Percentiles rank a stretch among this genome's conserved stretches.
Evolutionary conservation across 2,888 invertebrate species (phyloP).

Genomic region (Monochamus alternatus): DNA sequence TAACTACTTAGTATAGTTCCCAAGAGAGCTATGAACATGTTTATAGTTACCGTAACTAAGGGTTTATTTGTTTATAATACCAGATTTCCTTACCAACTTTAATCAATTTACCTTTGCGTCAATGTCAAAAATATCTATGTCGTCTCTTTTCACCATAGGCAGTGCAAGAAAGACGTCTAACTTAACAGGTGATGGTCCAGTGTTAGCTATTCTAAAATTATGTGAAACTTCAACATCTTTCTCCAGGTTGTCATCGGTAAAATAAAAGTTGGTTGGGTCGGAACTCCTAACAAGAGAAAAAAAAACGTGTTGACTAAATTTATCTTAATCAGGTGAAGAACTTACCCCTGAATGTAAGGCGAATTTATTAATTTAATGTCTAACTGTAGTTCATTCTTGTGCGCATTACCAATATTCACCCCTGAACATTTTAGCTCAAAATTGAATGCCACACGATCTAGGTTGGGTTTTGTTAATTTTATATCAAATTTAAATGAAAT

Average conservation of each 20-base stretch:
- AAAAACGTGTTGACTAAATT: no score
- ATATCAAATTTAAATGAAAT: conserved; percentile 50
- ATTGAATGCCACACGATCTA: conserved; percentile 37
- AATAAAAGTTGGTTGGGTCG: conserved; percentile 48
- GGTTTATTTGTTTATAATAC: no score
- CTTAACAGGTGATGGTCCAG: conserved; percentile 52
- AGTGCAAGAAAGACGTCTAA: conserved; percentile 43
- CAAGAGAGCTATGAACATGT: no score
- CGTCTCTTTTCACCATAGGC: conserved; percentile 38
- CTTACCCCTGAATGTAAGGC: conserved; percentile 56
- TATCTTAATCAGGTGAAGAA: conserved; percentile 11
- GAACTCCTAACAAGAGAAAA: conserved; percentile 46
- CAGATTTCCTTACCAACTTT: not conserved
- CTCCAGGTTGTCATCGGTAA: conserved; percentile 36
- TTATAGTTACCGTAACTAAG: no score
- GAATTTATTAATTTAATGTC: conserved; percentile 44
- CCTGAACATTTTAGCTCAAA: conserved; percentile 52
- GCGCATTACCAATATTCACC: conserved; percentile 41
- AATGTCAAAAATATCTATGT: conserved; percentile 42
- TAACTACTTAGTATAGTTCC: no score
- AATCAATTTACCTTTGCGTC: conserved; percentile 43
- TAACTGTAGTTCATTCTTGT: conserved; percentile 32
- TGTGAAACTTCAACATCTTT: conserved; percentile 42
- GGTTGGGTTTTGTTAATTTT: conserved; percentile 30
- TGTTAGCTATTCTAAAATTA: conserved; percentile 48